A percentile compares a stretch with the other conserved stretches of the same genome.
phyloP scores from a whole-genome alignment of 2,797 vertebrate species.

The Avahi laniger region DNA sequence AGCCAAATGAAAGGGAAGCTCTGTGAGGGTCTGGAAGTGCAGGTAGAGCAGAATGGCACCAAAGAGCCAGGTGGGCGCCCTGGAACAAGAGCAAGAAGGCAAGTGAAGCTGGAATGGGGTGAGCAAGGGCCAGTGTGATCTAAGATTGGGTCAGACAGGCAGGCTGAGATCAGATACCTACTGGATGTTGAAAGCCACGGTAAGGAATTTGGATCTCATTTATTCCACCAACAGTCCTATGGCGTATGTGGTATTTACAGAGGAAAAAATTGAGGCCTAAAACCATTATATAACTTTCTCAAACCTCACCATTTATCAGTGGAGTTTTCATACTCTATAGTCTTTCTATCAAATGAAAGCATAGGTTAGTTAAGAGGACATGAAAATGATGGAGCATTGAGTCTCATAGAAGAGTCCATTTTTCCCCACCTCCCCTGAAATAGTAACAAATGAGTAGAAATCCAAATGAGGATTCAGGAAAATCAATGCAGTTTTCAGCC shows the following conservation, averaged over 20 bases:
- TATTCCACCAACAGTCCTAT: not conserved
- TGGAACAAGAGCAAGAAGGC: not conserved
- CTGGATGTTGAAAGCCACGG: not conserved
- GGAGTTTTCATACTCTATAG: slow-evolving; percentile 3
- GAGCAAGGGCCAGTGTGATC: not conserved
- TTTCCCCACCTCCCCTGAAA: not conserved
- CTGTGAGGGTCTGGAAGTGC: not conserved
- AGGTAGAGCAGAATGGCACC: not conserved
- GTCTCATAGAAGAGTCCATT: not conserved
- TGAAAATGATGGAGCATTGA: slow-evolving; percentile 17
- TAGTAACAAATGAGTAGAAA: slow-evolving; percentile 15
- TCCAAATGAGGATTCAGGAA: slow-evolving; percentile 14
- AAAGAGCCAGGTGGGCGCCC: not conserved
- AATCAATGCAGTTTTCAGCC: slow-evolving; percentile 8
- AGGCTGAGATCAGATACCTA: not conserved
- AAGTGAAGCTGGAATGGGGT: not conserved
- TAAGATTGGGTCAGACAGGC: not conserved
- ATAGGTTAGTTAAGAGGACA: slow-evolving; percentile 13
- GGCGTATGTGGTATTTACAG: not conserved
- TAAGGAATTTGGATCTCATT: not conserved
- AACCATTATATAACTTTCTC: slow-evolving; percentile 31
- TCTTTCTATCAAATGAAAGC: slow-evolving; percentile 34
- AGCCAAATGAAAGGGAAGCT: not conserved
- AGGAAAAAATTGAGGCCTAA: not conserved
- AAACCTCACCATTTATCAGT: slow-evolving; percentile 24